Evolutionary conservation across 2,113 vertebrate genomes (phyloP).

Genomic region (Emydura subglobosa): DNA sequence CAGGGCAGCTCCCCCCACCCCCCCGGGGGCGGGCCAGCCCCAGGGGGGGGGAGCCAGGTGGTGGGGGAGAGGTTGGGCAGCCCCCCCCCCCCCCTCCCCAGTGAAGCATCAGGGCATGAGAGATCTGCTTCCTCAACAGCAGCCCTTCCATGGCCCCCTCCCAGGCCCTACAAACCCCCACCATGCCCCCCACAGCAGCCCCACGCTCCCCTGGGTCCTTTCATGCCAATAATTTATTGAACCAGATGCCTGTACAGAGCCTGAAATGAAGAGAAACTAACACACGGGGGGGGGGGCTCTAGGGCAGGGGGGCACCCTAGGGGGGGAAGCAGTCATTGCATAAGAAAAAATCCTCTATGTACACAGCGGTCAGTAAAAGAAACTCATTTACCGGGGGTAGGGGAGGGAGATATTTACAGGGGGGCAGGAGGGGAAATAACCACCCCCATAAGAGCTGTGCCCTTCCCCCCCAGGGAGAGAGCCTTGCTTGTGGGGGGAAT

Average conservation of each 20-base stretch:
- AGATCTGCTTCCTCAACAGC: no score
- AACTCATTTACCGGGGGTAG: neutral
- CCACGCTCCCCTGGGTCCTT: constrained; percentile 27
- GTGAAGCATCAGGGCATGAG: no score
- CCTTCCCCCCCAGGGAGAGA: neutral
- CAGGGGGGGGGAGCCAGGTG: no score
- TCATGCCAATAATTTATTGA: constrained; percentile 85
- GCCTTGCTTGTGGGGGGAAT: neutral
- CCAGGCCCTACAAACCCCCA: no score
- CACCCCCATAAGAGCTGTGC: neutral
- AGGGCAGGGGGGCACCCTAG: neutral
- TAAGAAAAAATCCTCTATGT: constrained; percentile 37
- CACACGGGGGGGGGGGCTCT: constrained; percentile 17
- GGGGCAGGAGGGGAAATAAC: neutral
- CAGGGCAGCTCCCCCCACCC: no score
- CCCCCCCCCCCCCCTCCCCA: no score
- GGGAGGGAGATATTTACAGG: constrained; percentile 10
- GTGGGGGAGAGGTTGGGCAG: no score
- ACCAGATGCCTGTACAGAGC: constrained; percentile 80
- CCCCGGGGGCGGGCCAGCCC: no score
- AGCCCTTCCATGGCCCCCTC: no score
- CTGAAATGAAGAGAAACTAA: constrained; percentile 78
- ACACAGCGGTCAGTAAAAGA: constrained; percentile 7
- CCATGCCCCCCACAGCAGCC: neutral
- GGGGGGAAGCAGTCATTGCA: neutral